A percentile compares a stretch with the other conserved stretches of the same genome.
Evolutionary conservation across 2,113 vertebrate genomes (phyloP).

Genomic region (Nesoenas mayeri): DNA sequence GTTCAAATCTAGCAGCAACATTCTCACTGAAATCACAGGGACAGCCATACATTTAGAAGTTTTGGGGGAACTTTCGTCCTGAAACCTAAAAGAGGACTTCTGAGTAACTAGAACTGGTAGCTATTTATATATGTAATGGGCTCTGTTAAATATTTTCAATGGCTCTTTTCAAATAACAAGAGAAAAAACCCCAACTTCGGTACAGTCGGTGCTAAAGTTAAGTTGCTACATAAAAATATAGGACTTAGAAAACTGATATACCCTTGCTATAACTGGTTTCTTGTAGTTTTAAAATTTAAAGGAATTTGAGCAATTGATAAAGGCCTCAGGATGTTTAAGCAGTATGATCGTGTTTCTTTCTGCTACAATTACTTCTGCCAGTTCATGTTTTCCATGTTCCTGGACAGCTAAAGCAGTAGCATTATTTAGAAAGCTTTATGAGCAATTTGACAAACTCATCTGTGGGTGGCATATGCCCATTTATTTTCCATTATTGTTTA

Average conservation of each 20-base stretch:
- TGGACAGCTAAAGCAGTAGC: background rate
- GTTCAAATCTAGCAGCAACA: background rate
- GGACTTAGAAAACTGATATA: background rate
- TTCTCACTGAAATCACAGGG: background rate
- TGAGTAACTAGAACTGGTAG: background rate
- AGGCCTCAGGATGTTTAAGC: background rate
- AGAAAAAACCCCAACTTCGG: background rate
- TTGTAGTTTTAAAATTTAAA: background rate
- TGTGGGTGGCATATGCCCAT: background rate
- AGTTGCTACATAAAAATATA: background rate
- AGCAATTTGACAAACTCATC: background rate
- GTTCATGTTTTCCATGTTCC: background rate
- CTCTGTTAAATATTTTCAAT: background rate
- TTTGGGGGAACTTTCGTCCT: background rate
- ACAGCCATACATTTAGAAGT: background rate
- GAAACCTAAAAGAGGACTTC: background rate
- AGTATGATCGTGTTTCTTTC: background rate
- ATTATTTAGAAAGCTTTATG: background rate
- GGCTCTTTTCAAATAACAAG: background rate
- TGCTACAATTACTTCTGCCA: background rate
- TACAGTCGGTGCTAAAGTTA: background rate
- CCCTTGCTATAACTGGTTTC: background rate
- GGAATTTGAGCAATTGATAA: background rate
- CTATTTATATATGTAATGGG: accelerated
- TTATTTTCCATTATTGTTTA: background rate